A percentile compares a stretch with the other conserved stretches of the same genome.
These are phyloP conservation scores for Dasyurus viverrinus DNA, from an alignment of 2,113 vertebrate genomes.

Conservation along the genomic window DNA sequence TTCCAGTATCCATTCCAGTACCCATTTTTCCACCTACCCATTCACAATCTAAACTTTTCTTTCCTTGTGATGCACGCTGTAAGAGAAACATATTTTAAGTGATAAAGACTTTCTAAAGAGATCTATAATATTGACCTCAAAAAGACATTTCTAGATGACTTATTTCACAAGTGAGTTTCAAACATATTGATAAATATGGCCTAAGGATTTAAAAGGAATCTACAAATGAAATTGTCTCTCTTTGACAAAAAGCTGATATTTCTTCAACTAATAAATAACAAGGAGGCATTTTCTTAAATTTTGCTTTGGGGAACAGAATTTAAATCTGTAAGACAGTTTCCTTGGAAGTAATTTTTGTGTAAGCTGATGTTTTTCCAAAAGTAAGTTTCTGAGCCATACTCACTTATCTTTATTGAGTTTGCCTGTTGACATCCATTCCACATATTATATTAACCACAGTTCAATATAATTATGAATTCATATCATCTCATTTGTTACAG, in stretches of 20 bases:
- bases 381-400: background rate
- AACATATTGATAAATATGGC: background rate
- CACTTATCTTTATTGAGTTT: background rate
- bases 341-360: background rate
- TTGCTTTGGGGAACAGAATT: constrained; percentile 11
- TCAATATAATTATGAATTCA: constrained; percentile 11
- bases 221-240: background rate
- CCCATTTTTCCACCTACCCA: background rate
- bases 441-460: background rate
- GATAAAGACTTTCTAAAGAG: background rate
- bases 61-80: background rate
- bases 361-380: background rate
- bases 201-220: background rate
- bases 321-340: background rate
- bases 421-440: background rate
- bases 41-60: background rate
- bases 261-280: background rate
- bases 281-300: background rate
- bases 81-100: background rate
- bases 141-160: background rate
- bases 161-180: background rate
- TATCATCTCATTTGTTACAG: background rate
- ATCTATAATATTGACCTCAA: background rate
- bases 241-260: background rate
- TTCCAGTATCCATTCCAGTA: background rate